Base-by-base conservation (phyloP, 2,888 invertebrate genomes). In the Folsomia candida region DNA sequence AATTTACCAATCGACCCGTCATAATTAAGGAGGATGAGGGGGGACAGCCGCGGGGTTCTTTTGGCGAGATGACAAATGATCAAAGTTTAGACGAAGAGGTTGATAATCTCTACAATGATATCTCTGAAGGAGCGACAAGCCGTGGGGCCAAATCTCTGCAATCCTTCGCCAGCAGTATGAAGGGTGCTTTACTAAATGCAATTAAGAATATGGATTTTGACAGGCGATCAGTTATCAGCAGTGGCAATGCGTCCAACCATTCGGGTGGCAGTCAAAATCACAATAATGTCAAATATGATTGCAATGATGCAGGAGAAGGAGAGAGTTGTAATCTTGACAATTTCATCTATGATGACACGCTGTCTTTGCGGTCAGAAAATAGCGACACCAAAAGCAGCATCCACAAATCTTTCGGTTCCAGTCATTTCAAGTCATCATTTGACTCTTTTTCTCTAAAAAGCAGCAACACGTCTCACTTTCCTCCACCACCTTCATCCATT, bases 341-440 rank as follows among this genome's bases (percentile, higher is more conserved):
- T 18, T 59, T 80, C 4, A 77, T 80, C 67, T 80, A 80, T 63
- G 80, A 80, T 64, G 80, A 80, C 68, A 78, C 78, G 2, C 61
- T 76, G 14, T 77, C 78, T 26, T 28, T 78, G 26, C 75, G 72
- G n/a, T 72, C 75, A 9, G 72, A 62, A 60, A 75, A 68, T 70
- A 72, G 65, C 57, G 68, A 61, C 61, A 67, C 28, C 18, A 25
- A 51, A 22, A 54, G 66, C 9, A 54, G 9, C 18, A n/a, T 51
- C 25, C 18, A 51, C 26, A 24, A 51, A 25, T 22, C 65, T 25
- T n/a, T n/a, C n/a, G n/a, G n/a, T n/a, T n/a, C n/a, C n/a, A n/a
- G n/a, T n/a, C n/a, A n/a, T n/a, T 47, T 47, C 47, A n/a, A 54
- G 22, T 4, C 4, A 54, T 54, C 22, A 14, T 4, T 4, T 4